phyloP scores from a whole-genome alignment of 2,113 vertebrate species.

The Phyllopteryx taeniolatus region DNA sequence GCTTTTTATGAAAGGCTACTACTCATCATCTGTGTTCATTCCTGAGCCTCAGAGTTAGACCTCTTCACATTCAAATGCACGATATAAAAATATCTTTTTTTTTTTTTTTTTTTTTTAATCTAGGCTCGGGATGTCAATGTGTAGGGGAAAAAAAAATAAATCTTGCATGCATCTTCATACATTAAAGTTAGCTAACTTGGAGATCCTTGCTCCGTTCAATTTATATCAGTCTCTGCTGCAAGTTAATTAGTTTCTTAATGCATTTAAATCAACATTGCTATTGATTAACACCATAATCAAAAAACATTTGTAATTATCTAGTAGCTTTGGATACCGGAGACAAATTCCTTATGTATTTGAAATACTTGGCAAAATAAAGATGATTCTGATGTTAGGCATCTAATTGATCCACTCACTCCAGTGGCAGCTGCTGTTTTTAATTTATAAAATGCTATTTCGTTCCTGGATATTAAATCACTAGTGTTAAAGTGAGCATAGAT shows the following conservation, averaged over 20 bases:
- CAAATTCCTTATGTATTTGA: no score
- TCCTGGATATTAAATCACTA: constrained; percentile 10
- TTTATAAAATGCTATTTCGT: not conserved
- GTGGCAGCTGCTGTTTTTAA: constrained; percentile 23
- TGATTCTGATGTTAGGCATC: constrained; percentile 16
- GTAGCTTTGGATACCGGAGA: constrained; percentile 19
- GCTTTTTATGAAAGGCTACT: not conserved
- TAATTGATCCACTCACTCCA: constrained; percentile 36
- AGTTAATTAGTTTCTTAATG: not conserved
- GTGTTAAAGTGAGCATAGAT: constrained; percentile 8
- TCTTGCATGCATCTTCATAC: not conserved
- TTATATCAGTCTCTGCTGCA: not conserved
- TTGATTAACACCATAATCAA: not conserved
- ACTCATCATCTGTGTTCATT: not conserved
- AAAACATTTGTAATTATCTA: constrained; percentile 6
- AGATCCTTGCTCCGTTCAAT: not conserved
- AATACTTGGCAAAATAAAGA: no score
- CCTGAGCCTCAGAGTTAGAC: not conserved
- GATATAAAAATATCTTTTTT: no score
- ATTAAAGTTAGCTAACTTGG: not conserved
- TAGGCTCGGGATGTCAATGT: not conserved
- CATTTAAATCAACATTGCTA: not conserved
- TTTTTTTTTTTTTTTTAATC: no score
- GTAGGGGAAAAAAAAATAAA: no score
- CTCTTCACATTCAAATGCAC: not conserved